Percentiles rank a stretch among this genome's conserved stretches.
phyloP scores from a whole-genome alignment of 1,140 invertebrate genomes.

The Drosophila prosaltans region DNA sequence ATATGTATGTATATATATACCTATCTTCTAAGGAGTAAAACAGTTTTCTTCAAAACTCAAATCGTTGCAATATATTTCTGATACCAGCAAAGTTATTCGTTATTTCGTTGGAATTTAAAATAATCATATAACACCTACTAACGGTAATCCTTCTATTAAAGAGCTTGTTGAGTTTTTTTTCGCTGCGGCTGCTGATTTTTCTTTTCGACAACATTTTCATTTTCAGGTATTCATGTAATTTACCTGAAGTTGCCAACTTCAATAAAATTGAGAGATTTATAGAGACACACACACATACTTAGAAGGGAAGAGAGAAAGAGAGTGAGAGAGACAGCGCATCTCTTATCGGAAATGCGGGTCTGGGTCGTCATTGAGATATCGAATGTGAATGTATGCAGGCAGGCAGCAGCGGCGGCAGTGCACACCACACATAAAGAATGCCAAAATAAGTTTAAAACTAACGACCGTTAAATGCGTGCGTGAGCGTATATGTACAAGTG shows the following conservation, averaged over 20 bases:
- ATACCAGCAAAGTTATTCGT: too few relatives aligned
- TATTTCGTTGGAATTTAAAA: too few relatives aligned
- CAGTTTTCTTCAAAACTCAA: too few relatives aligned
- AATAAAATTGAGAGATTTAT: slow-evolving; percentile 5
- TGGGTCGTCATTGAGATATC: slow-evolving; percentile 72
- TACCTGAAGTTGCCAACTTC: background rate
- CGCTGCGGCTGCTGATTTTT: too few relatives aligned
- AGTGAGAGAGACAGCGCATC: background rate
- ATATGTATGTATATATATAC: too few relatives aligned
- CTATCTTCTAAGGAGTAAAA: too few relatives aligned
- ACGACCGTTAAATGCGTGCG: slow-evolving; percentile 49
- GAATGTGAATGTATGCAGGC: slow-evolving; percentile 11
- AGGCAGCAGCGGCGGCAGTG: slow-evolving; percentile 36
- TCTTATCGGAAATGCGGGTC: slow-evolving; percentile 65
- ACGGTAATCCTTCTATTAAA: too few relatives aligned
- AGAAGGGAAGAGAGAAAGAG: background rate
- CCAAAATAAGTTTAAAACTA: slow-evolving; percentile 80
- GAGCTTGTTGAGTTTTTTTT: too few relatives aligned
- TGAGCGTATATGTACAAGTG: slow-evolving; percentile 15
- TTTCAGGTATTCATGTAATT: background rate
- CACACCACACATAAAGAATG: slow-evolving; percentile 66
- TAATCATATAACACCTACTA: too few relatives aligned
- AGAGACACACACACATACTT: background rate
- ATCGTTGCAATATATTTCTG: too few relatives aligned
- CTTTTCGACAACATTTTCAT: background rate